phyloP scores from a whole-genome alignment of 1,140 invertebrate genomes.

The Helicoverpa armigera region DNA sequence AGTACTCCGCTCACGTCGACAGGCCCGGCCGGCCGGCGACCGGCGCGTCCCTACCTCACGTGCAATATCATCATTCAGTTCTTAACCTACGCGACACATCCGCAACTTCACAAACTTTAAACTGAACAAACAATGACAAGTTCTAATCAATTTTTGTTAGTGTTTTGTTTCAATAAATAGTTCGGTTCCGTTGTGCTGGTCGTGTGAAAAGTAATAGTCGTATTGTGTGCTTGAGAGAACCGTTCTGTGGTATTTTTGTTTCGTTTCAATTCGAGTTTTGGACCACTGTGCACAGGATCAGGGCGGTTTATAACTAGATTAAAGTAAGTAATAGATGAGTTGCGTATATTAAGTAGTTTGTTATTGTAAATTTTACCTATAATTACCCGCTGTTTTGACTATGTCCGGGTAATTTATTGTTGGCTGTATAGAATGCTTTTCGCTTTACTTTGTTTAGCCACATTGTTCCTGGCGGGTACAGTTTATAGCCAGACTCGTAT shows the following conservation, averaged over 20 bases:
- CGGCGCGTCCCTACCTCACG: constrained; percentile 73
- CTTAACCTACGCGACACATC: constrained; percentile 72
- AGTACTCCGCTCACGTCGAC: constrained; percentile 77
- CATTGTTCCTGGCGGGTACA: constrained; percentile 26
- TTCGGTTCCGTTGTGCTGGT: constrained; percentile 69
- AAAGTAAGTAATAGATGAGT: constrained; percentile 34
- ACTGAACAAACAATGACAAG: constrained; percentile 51
- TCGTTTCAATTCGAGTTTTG: constrained; percentile 66
- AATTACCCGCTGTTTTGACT: background rate
- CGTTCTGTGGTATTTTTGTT: constrained; percentile 78
- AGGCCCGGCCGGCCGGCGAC: constrained; percentile 63
- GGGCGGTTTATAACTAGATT: constrained; percentile 3
- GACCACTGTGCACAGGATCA: constrained; percentile 54
- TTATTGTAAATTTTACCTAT: background rate
- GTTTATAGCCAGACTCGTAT: constrained; percentile 26
- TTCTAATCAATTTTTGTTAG: constrained; percentile 58
- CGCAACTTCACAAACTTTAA: constrained; percentile 71
- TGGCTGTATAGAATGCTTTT: constrained; percentile 7
- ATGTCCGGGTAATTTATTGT: background rate
- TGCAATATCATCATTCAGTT: constrained; percentile 72
- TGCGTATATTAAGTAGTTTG: background rate
- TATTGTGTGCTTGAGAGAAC: constrained; percentile 75
- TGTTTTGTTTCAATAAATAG: constrained; percentile 67
- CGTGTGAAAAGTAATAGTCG: constrained; percentile 75
- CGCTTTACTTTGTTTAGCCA: constrained; percentile 24